Percentiles rank a stretch among this genome's conserved stretches.
These are phyloP conservation scores for Osedax fenrisi DNA, from an alignment of 2,888 invertebrate species.

Conservation along the genomic window DNA sequence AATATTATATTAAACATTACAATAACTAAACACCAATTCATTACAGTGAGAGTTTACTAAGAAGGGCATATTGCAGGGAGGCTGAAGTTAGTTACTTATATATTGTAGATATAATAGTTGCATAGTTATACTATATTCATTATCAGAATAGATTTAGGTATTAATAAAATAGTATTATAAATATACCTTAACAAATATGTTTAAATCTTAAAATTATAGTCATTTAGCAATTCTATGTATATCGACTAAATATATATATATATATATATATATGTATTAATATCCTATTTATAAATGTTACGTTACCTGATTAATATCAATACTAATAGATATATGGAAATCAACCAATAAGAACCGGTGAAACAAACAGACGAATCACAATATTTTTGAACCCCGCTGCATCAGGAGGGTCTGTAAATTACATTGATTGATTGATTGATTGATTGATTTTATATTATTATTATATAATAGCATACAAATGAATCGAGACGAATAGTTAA, in stretches of 20 bases:
- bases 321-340: slow-evolving; percentile 58
- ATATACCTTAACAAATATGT: no score
- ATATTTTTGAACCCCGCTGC: slow-evolving; percentile 83
- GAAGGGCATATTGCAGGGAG: slow-evolving; percentile 68
- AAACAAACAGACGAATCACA: slow-evolving; percentile 64
- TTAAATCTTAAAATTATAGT: no score
- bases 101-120: not conserved
- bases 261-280: not conserved
- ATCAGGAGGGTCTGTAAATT: slow-evolving; percentile 58
- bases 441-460: no score
- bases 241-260: not conserved
- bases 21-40: slow-evolving; percentile 29
- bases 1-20: no score
- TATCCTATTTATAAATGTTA: not conserved
- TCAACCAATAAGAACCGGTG: slow-evolving; percentile 55
- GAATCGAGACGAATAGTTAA: no score
- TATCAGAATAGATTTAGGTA: not conserved
- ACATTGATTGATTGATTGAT: not conserved
- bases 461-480: no score
- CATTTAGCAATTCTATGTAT: no score
- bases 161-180: not conserved
- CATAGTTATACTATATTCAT: not conserved
- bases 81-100: slow-evolving; percentile 52
- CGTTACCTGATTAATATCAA: not conserved
- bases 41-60: slow-evolving; percentile 63